A percentile compares a stretch with the other conserved stretches of the same genome.
Evolutionary conservation across 2,888 invertebrate species (phyloP).

Genomic region (Mesochorus sp.): DNA sequence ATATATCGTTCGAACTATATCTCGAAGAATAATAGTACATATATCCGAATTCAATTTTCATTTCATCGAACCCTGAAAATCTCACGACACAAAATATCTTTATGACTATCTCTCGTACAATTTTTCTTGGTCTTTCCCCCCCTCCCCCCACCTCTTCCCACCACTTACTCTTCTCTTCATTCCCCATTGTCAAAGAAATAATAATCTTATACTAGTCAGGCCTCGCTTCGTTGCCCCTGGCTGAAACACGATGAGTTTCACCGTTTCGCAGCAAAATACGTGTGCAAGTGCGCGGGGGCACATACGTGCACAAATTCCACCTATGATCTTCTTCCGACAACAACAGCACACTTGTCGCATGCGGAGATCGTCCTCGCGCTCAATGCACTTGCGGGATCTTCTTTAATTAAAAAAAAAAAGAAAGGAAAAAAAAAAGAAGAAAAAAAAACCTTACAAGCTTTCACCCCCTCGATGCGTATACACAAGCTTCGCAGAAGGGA

Average conservation of each 20-base stretch:
- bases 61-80: too few species aligned
- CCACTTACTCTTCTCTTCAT: background rate
- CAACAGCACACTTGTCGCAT: conserved; percentile 52
- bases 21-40: too few species aligned
- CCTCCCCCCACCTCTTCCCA: too few species aligned
- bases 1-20: too few species aligned
- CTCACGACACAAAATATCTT: too few species aligned
- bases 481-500: conserved; percentile 17
- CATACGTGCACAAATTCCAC: conserved; percentile 15
- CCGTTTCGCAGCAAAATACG: conserved; percentile 34
- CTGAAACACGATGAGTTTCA: background rate
- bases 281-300: conserved; percentile 52
- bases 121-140: too few species aligned
- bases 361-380: conserved; percentile 23
- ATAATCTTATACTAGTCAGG: background rate
- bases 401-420: conserved; percentile 68
- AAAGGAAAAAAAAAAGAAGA: conserved; percentile 54
- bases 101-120: too few species aligned
- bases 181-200: background rate
- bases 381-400: conserved; percentile 63
- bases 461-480: conserved; percentile 51
- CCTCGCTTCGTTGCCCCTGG: too few species aligned
- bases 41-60: too few species aligned
- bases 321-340: conserved; percentile 17
- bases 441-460: conserved; percentile 67